These are phyloP conservation scores for Tetropium fuscum DNA, from an alignment of 2,888 invertebrate genomes.

Conservation along the genomic window DNA sequence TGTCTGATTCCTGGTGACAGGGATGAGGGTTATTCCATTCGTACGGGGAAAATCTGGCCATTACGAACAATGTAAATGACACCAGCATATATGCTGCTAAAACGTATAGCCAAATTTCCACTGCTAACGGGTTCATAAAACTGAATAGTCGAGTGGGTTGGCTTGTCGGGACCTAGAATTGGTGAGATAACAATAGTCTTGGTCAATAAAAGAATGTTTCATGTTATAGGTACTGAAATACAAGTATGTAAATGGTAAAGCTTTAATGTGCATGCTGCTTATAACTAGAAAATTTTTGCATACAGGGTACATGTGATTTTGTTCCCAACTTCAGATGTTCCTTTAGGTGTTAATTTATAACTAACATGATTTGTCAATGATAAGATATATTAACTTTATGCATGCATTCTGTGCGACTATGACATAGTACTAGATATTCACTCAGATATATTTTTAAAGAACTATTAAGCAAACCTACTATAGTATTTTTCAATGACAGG, in stretches of 20 bases:
- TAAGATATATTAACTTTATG: too few relatives aligned
- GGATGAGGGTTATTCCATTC: constrained; percentile 92
- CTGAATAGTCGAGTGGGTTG: constrained; percentile 92
- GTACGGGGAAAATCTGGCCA: constrained; percentile 97
- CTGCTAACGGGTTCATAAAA: constrained; percentile 95
- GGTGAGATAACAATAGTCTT: constrained; percentile 20
- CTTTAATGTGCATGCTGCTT: constrained; percentile 6
- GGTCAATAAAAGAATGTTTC: constrained; percentile 16
- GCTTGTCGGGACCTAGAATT: constrained; percentile 84
- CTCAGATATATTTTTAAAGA: too few relatives aligned
- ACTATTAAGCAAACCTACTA: too few relatives aligned
- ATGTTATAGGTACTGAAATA: constrained; percentile 9
- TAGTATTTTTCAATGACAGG: too few relatives aligned
- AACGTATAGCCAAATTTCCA: constrained; percentile 97
- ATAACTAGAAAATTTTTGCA: neutral
- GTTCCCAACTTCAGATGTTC: too few relatives aligned
- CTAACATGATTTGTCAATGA: too few relatives aligned
- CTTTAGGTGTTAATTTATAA: too few relatives aligned
- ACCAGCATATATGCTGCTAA: constrained; percentile 94
- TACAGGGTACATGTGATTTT: constrained; percentile 8
- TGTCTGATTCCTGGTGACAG: constrained; percentile 84
- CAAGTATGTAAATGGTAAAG: constrained; percentile 4
- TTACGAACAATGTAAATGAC: constrained; percentile 93
- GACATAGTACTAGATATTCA: too few relatives aligned
- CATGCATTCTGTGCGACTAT: too few relatives aligned